These are phyloP conservation scores for Numida meleagris DNA, from an alignment of 2,113 vertebrate genomes.

Conservation along the genomic window DNA sequence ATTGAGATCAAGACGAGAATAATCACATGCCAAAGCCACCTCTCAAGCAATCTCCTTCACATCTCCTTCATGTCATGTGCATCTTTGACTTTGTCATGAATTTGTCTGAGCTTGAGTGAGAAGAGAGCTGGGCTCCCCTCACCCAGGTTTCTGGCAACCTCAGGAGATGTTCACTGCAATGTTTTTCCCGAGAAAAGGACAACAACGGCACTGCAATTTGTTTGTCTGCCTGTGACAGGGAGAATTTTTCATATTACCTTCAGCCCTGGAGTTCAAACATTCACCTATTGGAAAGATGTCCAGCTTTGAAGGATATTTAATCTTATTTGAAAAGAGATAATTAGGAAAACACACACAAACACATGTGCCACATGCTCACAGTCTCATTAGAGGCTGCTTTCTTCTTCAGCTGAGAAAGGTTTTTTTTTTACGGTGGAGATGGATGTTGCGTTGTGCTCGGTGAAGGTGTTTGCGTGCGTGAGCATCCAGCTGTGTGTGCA, in stretches of 20 bases:
- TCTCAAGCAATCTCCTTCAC: background rate
- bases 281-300: constrained; percentile 68
- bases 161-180: background rate
- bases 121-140: background rate
- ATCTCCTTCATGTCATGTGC: background rate
- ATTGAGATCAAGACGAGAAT: background rate
- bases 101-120: background rate
- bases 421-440: background rate
- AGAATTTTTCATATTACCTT: constrained; percentile 36
- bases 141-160: background rate
- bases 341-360: constrained; percentile 47
- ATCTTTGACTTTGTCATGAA: background rate
- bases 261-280: constrained; percentile 48
- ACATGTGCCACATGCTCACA: background rate
- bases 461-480: background rate
- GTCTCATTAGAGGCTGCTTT: background rate
- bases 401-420: background rate
- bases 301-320: constrained; percentile 42
- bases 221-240: constrained; percentile 52
- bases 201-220: background rate
- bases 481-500: background rate
- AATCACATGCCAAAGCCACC: background rate
- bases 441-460: background rate
- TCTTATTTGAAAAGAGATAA: constrained; percentile 53
- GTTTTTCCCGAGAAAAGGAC: background rate